Evolutionary conservation across 2,797 vertebrate genomes (phyloP).

Genomic region (Melanotaenia nigrans): DNA sequence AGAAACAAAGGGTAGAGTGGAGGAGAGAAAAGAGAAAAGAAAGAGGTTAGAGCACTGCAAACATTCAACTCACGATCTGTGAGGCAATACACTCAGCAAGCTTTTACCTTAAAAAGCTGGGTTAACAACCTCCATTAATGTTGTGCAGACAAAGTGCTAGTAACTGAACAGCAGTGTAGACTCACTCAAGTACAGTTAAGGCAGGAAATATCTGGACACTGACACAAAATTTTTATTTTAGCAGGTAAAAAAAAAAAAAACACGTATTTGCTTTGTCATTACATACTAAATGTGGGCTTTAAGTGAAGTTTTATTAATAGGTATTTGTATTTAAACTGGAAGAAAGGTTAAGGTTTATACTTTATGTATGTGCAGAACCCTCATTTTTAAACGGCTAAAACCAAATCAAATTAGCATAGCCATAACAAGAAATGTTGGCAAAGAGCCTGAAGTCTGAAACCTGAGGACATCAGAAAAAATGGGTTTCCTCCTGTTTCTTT

Average conservation of each 20-base stretch:
- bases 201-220: not conserved
- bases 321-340: not conserved
- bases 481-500: not conserved
- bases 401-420: not conserved
- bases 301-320: not conserved
- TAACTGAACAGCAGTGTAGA: not conserved
- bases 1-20: constrained; percentile 14
- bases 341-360: not conserved
- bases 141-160: constrained; percentile 19
- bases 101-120: constrained; percentile 54
- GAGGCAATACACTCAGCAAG: constrained; percentile 55
- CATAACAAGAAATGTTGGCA: not conserved
- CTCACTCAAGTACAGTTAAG: not conserved
- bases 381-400: not conserved
- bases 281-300: not conserved
- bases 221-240: not conserved
- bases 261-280: not conserved
- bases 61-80: constrained; percentile 56
- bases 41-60: constrained; percentile 67
- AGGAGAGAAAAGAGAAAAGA: constrained; percentile 43
- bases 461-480: not conserved
- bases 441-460: not conserved
- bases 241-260: not conserved
- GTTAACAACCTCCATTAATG: constrained; percentile 14
- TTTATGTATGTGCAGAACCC: not conserved